These are phyloP conservation scores for Cydia strobilella DNA, from an alignment of 1,140 invertebrate genomes.

Conservation along the genomic window DNA sequence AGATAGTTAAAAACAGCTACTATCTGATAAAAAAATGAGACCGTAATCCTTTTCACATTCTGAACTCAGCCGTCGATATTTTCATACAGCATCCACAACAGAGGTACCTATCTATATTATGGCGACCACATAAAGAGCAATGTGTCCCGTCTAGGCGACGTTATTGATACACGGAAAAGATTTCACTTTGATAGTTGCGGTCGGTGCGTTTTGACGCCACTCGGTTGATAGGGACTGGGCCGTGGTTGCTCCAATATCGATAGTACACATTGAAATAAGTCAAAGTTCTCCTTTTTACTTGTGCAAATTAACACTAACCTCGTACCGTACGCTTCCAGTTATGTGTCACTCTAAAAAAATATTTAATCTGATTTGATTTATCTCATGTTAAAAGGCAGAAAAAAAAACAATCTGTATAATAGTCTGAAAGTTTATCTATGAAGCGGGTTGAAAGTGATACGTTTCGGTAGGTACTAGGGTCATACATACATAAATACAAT, in stretches of 20 bases:
- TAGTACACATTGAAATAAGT: slow-evolving; percentile 26
- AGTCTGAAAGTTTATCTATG: no score
- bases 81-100: background rate
- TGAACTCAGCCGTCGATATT: background rate
- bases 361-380: no score
- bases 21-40: background rate
- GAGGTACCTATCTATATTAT: slow-evolving; percentile 3
- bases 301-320: no score
- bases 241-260: slow-evolving; percentile 33
- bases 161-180: slow-evolving; percentile 81
- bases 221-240: slow-evolving; percentile 41
- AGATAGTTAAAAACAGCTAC: no score
- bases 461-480: no score
- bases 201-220: slow-evolving; percentile 74
- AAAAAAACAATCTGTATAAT: no score
- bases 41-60: background rate
- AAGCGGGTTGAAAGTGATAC: no score
- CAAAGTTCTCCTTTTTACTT: no score
- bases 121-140: slow-evolving; percentile 51
- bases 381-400: no score
- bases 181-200: slow-evolving; percentile 81
- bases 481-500: no score
- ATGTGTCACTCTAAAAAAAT: no score
- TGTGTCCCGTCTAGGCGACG: slow-evolving; percentile 66
- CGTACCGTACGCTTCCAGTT: no score